A percentile compares a stretch with the other conserved stretches of the same genome.
Conservation (phyloP, 1,140 invertebrate genomes). For the Aphis craccivora region DNA sequence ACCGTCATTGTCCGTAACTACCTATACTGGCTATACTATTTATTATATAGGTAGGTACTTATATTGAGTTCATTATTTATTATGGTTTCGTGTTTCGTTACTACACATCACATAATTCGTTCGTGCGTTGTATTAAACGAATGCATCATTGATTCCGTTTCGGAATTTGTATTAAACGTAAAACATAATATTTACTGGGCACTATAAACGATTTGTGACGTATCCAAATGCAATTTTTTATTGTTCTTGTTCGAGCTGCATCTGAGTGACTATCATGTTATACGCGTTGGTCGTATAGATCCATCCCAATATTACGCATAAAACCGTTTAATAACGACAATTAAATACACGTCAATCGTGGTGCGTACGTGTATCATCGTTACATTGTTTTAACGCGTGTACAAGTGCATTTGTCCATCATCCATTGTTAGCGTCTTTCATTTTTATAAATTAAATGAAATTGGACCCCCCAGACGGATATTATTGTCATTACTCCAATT, state of each 20-base stretch:
- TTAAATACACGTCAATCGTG: not conserved
- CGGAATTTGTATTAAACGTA: not conserved
- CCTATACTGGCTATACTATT: no score
- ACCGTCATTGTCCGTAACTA: not conserved
- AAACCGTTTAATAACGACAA: not conserved
- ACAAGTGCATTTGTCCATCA: not conserved
- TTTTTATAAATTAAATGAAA: conserved; percentile 49
- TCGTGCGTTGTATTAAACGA: not conserved
- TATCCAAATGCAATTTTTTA: not conserved
- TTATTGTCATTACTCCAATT: conserved; percentile 37
- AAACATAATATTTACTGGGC: not conserved
- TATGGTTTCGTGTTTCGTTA: not conserved
- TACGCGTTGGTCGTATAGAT: not conserved
- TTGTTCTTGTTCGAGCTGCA: not conserved
- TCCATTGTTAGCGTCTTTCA: not conserved
- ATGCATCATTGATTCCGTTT: not conserved
- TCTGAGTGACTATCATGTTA: not conserved
- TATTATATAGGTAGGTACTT: not conserved
- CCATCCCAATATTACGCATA: not conserved
- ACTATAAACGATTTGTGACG: not conserved
- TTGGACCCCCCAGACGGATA: conserved; percentile 48
- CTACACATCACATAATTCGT: not conserved
- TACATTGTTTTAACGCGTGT: not conserved
- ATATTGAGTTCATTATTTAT: not conserved
- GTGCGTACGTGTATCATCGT: not conserved